Evolutionary conservation across 2,888 invertebrate genomes (phyloP).

Genomic region (Ellobium chinense): DNA sequence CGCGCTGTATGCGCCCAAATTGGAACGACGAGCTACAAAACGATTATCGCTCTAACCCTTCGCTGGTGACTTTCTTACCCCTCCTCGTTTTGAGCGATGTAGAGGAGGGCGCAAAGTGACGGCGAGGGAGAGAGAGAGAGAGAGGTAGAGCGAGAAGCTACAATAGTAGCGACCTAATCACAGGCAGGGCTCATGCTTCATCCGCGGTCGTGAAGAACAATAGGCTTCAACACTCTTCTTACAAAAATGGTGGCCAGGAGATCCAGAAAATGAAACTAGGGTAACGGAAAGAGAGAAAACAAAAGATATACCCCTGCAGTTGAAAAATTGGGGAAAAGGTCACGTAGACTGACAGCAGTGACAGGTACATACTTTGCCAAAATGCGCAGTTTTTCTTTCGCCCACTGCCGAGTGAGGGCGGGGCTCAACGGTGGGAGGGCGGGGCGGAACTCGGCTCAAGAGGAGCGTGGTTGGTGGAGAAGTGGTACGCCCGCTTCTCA

Average conservation of each 20-base stretch:
- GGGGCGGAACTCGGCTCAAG: not conserved
- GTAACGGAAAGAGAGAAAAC: not conserved
- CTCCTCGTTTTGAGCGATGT: slow-evolving; percentile 48
- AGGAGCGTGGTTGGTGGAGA: not conserved
- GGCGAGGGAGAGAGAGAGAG: not conserved
- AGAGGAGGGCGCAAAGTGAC: slow-evolving; percentile 44
- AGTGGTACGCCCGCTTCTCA: not conserved
- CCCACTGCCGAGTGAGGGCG: not conserved
- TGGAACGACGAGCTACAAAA: not conserved
- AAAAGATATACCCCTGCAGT: no score
- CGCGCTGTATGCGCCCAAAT: not conserved
- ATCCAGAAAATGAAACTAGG: not conserved
- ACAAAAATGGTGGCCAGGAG: no score
- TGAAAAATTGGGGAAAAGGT: not conserved
- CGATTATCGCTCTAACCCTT: not conserved
- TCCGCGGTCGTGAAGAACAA: no score
- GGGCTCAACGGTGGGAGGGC: not conserved
- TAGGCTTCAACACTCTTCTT: no score
- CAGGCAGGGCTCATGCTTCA: no score
- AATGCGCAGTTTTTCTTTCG: slow-evolving; percentile 10
- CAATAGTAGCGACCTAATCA: no score
- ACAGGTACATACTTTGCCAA: not conserved
- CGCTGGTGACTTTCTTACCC: not conserved
- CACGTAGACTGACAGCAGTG: not conserved
- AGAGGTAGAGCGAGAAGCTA: no score